phyloP scores from a whole-genome alignment of 2,113 vertebrate genomes.

The Macaca mulatta region DNA sequence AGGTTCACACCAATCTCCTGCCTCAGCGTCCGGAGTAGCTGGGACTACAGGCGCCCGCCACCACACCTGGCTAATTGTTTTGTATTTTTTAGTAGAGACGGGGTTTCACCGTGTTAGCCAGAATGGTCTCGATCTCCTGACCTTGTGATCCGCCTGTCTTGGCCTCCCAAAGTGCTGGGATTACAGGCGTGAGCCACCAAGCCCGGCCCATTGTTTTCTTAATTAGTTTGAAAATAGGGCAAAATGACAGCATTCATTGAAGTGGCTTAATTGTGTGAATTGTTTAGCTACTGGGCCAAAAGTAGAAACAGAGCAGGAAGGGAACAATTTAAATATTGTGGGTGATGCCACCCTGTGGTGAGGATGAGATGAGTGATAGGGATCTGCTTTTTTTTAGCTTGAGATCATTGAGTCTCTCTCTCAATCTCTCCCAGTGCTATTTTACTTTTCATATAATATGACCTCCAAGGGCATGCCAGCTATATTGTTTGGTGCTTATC shows the following conservation, averaged over 20 bases:
- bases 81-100: too few species aligned
- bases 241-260: neutral
- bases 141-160: rapidly evolving
- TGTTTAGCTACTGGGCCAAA: neutral
- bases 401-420: neutral
- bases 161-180: too few species aligned
- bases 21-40: too few species aligned
- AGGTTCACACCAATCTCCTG: too few species aligned
- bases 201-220: neutral
- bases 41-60: too few species aligned
- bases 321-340: neutral
- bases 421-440: neutral
- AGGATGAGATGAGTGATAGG: neutral
- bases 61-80: too few species aligned
- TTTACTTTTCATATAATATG: neutral
- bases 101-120: too few species aligned
- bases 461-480: neutral
- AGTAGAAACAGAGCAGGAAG: neutral
- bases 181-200: too few species aligned
- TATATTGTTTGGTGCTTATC: neutral
- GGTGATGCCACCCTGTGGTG: neutral
- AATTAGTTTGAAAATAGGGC: slow-evolving; percentile 47
- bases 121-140: too few species aligned
- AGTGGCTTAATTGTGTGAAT: slow-evolving; percentile 25
- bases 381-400: neutral